A percentile compares a stretch with the other conserved stretches of the same genome.
Evolutionary conservation across 2,888 invertebrate species (phyloP).

Genomic region (Oxycera nigricornis): DNA sequence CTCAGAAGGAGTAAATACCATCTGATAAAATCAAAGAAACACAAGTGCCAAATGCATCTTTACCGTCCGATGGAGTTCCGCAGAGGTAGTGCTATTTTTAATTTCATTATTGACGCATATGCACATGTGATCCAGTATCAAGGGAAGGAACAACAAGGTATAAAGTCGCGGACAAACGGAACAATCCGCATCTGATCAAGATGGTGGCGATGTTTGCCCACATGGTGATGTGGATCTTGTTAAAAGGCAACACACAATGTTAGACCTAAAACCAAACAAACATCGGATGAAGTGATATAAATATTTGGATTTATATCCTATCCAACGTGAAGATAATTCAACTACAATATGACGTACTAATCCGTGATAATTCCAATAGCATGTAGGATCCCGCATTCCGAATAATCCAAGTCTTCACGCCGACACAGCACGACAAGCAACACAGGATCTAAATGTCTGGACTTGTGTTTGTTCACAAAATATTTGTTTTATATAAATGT

Average conservation of each 20-base stretch:
- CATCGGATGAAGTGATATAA: slow-evolving; percentile 43
- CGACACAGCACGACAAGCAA: neutral
- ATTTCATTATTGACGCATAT: too few species aligned
- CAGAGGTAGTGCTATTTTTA: too few species aligned
- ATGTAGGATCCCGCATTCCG: neutral
- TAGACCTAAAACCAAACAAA: slow-evolving; percentile 33
- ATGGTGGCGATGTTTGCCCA: neutral
- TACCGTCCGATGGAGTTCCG: too few species aligned
- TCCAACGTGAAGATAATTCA: slow-evolving; percentile 36
- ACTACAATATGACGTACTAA: slow-evolving; percentile 31
- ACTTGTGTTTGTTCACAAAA: slow-evolving; percentile 28
- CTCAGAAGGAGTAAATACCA: too few species aligned
- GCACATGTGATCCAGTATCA: too few species aligned
- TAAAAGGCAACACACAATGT: slow-evolving; percentile 25
- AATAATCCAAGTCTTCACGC: slow-evolving; percentile 15
- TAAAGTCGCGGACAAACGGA: too few species aligned
- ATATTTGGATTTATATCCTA: slow-evolving; percentile 43
- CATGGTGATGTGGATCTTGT: slow-evolving; percentile 3
- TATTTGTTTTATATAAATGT: slow-evolving; percentile 21
- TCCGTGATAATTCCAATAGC: slow-evolving; percentile 20
- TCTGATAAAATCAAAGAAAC: too few species aligned
- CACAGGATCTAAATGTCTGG: slow-evolving; percentile 31
- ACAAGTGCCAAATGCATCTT: too few species aligned
- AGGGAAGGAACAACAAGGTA: too few species aligned
- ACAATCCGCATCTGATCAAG: too few species aligned